Evolutionary conservation across 2,888 invertebrate genomes (phyloP).

Genomic region (Meta bourneti): DNA sequence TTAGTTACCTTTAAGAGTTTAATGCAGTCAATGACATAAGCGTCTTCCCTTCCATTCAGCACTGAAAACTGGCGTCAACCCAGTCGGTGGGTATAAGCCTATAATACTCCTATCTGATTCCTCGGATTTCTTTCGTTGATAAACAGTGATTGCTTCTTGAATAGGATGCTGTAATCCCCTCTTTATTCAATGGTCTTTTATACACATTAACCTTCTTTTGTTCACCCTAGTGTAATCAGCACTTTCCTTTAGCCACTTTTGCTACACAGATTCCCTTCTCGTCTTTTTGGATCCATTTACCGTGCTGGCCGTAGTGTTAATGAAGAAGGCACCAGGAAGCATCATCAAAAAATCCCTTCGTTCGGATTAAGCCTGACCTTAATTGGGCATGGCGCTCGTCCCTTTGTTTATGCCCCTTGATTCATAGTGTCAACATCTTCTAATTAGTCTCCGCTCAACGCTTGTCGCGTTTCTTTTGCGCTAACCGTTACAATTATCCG

Average conservation of each 20-base stretch:
- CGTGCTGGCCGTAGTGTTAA: slow-evolving; percentile 37
- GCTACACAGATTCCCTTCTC: slow-evolving; percentile 25
- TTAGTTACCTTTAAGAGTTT: too few species aligned
- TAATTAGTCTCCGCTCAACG: slow-evolving; percentile 62
- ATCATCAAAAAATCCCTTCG: slow-evolving; percentile 51
- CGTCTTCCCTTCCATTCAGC: too few species aligned
- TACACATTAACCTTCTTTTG: slow-evolving; percentile 63
- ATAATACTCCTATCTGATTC: slow-evolving; percentile 45
- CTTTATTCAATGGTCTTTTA: slow-evolving; percentile 61
- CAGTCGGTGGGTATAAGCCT: slow-evolving; percentile 9
- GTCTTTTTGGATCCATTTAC: slow-evolving; percentile 41
- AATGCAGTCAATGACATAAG: too few species aligned
- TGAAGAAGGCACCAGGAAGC: slow-evolving; percentile 53
- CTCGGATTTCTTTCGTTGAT: slow-evolving; percentile 49
- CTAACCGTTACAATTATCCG: slow-evolving; percentile 57
- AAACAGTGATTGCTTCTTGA: slow-evolving; percentile 64
- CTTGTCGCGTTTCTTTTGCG: slow-evolving; percentile 47
- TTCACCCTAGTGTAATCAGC: slow-evolving; percentile 53
- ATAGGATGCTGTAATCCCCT: slow-evolving; percentile 56
- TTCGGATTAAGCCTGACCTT: slow-evolving; percentile 63
- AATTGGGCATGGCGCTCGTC: slow-evolving; percentile 46
- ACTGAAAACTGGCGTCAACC: too few species aligned
- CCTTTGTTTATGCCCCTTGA: slow-evolving; percentile 41
- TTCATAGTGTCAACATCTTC: slow-evolving; percentile 63
- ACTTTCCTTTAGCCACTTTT: slow-evolving; percentile 60